A percentile compares a stretch with the other conserved stretches of the same genome.
Conservation (phyloP, 2,888 invertebrate genomes). For the Drosophila melanosoma region DNA sequence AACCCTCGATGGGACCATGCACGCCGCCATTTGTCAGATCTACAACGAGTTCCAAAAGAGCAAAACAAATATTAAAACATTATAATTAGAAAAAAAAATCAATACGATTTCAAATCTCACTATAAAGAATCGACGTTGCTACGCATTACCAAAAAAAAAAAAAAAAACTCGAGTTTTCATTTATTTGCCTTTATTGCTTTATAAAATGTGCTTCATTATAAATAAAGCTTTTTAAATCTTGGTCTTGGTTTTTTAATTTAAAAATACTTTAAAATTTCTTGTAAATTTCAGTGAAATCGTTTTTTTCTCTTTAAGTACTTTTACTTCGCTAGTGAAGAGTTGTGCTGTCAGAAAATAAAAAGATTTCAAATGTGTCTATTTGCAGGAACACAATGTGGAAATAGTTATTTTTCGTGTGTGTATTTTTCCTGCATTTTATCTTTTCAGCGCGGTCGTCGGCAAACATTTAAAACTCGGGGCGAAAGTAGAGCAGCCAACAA, state of each 20-base stretch:
- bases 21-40: constrained; percentile 84
- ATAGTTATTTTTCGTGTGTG: constrained; percentile 8
- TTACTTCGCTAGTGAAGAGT: not conserved
- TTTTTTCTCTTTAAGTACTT: not conserved
- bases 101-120: not conserved
- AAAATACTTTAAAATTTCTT: not conserved
- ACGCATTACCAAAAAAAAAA: not conserved
- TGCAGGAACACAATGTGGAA: not conserved
- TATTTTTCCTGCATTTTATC: constrained; percentile 15
- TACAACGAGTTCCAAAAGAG: constrained; percentile 52
- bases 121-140: not conserved
- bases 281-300: not conserved
- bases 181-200: not conserved
- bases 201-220: not conserved
- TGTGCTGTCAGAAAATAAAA: constrained; percentile 3
- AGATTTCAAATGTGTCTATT: constrained; percentile 24
- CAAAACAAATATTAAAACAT: constrained; percentile 6
- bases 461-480: constrained; percentile 48
- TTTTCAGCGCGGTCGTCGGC: constrained; percentile 3
- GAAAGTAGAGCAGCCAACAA: constrained; percentile 28
- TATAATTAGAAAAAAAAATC: not conserved
- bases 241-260: not conserved
- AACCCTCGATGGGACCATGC: constrained; percentile 84
- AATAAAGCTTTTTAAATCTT: not conserved
- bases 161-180: not conserved